phyloP scores from a whole-genome alignment of 2,888 invertebrate species.

The Metellina segmentata region DNA sequence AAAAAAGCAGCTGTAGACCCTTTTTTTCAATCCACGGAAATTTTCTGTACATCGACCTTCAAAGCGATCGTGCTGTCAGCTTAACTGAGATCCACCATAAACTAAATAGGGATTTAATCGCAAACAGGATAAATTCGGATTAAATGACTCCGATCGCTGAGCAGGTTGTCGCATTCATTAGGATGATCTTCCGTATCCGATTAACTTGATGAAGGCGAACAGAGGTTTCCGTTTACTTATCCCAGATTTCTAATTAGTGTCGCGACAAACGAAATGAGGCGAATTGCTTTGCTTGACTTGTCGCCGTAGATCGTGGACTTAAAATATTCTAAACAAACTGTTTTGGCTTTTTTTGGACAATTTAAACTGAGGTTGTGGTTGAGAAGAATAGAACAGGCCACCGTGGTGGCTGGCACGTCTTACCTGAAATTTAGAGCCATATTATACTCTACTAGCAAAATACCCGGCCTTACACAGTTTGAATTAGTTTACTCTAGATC shows the following conservation, averaged over 20 bases:
- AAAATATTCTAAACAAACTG: too few species aligned
- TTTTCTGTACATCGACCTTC: background rate
- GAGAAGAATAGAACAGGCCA: too few species aligned
- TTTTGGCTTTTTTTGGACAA: too few species aligned
- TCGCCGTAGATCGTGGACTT: background rate
- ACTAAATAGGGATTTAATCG: background rate
- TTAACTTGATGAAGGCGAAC: conserved; percentile 8
- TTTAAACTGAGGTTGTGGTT: too few species aligned
- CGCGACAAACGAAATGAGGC: background rate
- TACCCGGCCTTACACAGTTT: too few species aligned
- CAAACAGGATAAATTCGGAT: conserved; percentile 39
- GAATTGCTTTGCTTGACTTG: conserved; percentile 3
- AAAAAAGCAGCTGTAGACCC: background rate
- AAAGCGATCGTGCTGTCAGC: background rate
- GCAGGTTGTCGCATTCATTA: conserved; percentile 22
- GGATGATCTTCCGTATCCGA: conserved; percentile 42
- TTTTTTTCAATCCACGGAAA: background rate
- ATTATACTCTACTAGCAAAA: too few species aligned
- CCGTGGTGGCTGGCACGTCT: too few species aligned
- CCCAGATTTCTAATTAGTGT: background rate
- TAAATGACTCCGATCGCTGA: conserved; percentile 19
- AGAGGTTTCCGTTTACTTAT: background rate
- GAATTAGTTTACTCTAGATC: too few species aligned
- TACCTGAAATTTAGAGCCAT: too few species aligned
- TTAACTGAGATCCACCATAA: background rate